Evolutionary conservation across 1,140 invertebrate genomes (phyloP), one percentile per base, ranked within the genome.

Genomic region (Drosophila melanica): DNA sequence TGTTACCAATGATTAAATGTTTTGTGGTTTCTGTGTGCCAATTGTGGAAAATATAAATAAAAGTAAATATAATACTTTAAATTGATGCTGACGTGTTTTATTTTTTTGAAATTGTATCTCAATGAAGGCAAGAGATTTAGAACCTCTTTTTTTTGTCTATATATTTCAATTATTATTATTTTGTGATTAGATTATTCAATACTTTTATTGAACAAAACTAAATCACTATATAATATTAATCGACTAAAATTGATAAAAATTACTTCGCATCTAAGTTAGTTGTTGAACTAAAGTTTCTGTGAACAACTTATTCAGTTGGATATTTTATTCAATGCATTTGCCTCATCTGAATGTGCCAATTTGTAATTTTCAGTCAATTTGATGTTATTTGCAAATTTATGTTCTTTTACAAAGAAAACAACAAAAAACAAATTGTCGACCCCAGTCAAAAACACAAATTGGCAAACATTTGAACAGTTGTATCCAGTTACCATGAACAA

Each of bases 1-100:
- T 35, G 62, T 82, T 79, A 81, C 80, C 77, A 84, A 85, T 80
- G 55, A 73, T 77, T 59, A 77, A 73, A 84, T 84, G 58, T 77
- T 79, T 73, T 85, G 67, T 63, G 76, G 76, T 67, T 85, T 84
- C 57, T 62, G 67, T 85, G 65, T 84, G 73, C 63, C 62, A 79
- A 76, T 20, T 80, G 63, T 68, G 58, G 51, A 33, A 58, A 68
- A 45, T 27, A 64, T 54, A 47, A 85, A 73, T 85, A 84, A 72
- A 76, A 59, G 33, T 65, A 62, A 62, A 62, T 59, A 45, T 45
- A 33, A 45, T 45, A 45, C 10, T 27, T 42, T 8, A 30, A 58
- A 58, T 16, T 11, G 2, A 3, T 27, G n/a, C 23, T 54, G 16
- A 10, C 0, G 7, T 35, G n/a, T n/a, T n/a, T 33, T 35, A 7